Base-by-base conservation (phyloP, 2,797 vertebrate genomes). In the Sebastes flavidus region DNA sequence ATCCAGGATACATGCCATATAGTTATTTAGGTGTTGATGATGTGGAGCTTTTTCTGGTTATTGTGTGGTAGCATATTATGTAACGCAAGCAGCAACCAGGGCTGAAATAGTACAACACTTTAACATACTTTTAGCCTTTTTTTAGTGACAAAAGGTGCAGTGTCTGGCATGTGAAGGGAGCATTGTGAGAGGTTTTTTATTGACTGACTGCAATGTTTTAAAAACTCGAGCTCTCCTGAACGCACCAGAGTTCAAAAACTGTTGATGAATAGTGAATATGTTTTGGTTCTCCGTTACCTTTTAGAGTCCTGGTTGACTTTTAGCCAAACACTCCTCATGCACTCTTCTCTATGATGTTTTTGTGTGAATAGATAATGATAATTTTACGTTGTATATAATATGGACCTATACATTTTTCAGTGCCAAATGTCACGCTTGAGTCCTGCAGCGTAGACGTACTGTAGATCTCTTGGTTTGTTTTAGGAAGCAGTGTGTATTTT, bases 381-480 rank as follows among this genome's bases (percentile, higher is more conserved):
- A 68, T 65, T 86, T 81, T 69, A 70, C 49, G n/a, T 54, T 86
- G 78, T 87, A 82, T 75, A 84, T 85, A 82, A 70, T 77, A 80
- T 78, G 86, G 88, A 90, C 88, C 85, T 85, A 80, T 70, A 89
- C 82, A 73, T 70, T 83, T 91, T 80, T 84, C 82, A 75, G 91
- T 95, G 94, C 94, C 94, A 95, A 94, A 92, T 46, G 71, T 84
- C 65, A 82, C 34, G 24, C 24, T 24, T 36, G 59, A 84, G 81
- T 77, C 81, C 25, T 75, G 75, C 81, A 78, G 83, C 73, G 63
- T 27, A 74, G 79, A 67, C 61, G 69, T 60, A 27, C 72, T 36
- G 14, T 49, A 29, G 73, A 68, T 66, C 18, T 78, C 42, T 49
- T 32, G 46, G 30, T 66, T 84, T 73, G 61, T 85, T 78, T 52